Base-by-base conservation (phyloP, 2,888 invertebrate species). In the Caradrina clavipalpis region DNA sequence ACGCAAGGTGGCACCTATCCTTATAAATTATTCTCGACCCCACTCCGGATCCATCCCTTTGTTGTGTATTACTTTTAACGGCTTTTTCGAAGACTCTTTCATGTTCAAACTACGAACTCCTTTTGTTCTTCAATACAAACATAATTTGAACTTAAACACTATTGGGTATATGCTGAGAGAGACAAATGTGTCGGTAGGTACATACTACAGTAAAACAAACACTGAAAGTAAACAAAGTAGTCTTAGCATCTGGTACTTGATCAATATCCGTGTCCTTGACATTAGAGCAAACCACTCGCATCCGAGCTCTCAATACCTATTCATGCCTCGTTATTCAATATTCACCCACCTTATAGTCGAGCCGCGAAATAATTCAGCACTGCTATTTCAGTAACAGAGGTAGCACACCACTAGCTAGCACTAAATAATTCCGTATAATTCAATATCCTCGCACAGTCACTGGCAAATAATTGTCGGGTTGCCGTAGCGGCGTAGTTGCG, bases 251-350 rank as follows among this genome's bases (percentile, higher is more conserved):
- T 84, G 80, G 78, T 87, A 88, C 86, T 88, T 93, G 92, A 93
- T 95, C 95, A 90, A 95, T 95, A 95, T 89, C 84, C 83, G 86
- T 92, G 95, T 92, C 95, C 95, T 95, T 95, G 95, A 95, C 95
- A 94, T 95, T 94, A 91, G 83, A 87, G 80, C 79, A 89, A 82
- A 81, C 72, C 81, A 78, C 78, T 84, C 79, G 81, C 81, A 88
- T 88, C 87, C 81, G 80, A 87, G 84, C 76, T 79, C 85, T 86
- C 85, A 87, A 86, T 83, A 86, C 78, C 83, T 86, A 89, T 88
- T 90, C 87, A 86, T 87, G 88, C 85, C 86, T 89, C 82, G 69
- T 90, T 90, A 90, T 87, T 88, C 82, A 90, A 90, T 90, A 88
- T 89, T 82, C 87, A 94, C 95, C 87, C 86, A 95, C 94, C 94